Evolutionary conservation across 2,113 vertebrate genomes (phyloP), one percentile per base, ranked within the genome.

Genomic region (Nycticorax nycticorax): DNA sequence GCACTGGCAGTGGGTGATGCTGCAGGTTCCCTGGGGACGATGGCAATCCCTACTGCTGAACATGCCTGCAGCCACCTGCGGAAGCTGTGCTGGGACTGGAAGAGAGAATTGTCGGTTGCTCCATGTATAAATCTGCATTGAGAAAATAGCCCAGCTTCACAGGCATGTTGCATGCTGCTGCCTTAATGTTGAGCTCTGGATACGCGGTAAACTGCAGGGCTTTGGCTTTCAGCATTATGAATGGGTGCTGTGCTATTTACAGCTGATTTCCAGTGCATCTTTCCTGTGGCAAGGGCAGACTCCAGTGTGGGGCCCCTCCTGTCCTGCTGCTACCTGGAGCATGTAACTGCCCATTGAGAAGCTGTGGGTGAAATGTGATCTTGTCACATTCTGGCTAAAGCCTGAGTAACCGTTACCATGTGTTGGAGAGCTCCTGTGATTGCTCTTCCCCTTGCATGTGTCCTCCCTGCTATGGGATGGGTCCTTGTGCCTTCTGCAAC

Each of bases 361-460:
- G 37, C 12, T 52, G 4, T 37, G 26, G 53, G 30, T 63, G 27
- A 59, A 55, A 39, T 59, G 19, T 35, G 27, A 33, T 24, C 35
- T 45, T 53, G 23, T 67, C 47, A 47, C 8, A 1, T 32, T 24
- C 53, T 81, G 92, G 7, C 33, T 59, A n/a, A 63, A 52, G 20
- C 33, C 47, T 77, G 24, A 13, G 39, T 39, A 62, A 56, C 23
- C 30, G 10, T 20, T 74, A 4, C 56, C 50, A n/a, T 7, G 32
- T 41, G 56, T 8, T 21, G 33, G 21, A 82, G 73, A 79, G 6
- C 39, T 59, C 23, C 67, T 50, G 64, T 0, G 1, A 10, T 32
- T 3, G 1, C 41, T 56, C 21, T 56, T 71, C n/a, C 45, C 39
- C 5, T 66, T 0, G 0, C 26, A 28, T 0, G 1, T 19, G 20